A percentile compares a stretch with the other conserved stretches of the same genome.
Conservation (phyloP, 2,797 vertebrate species). For the Hippopotamyrus pictus region DNA sequence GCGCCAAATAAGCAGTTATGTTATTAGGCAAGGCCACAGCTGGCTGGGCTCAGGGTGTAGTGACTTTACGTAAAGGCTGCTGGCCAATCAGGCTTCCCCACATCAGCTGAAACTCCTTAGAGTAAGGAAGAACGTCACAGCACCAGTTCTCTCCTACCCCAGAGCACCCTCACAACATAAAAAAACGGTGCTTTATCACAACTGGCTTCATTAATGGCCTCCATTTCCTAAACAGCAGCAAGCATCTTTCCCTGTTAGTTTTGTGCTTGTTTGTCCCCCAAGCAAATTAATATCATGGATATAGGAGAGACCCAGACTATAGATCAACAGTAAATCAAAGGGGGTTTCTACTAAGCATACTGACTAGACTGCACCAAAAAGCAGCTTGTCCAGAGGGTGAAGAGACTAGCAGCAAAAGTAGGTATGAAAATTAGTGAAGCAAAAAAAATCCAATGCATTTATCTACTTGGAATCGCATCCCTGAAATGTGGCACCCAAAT, state of each 20-base stretch:
- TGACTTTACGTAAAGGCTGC: neutral
- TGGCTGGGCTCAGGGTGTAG: slow-evolving; percentile 12
- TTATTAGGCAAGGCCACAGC: slow-evolving; percentile 33
- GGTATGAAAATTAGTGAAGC: slow-evolving; percentile 31
- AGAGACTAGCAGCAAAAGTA: slow-evolving; percentile 48
- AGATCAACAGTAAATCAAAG: neutral
- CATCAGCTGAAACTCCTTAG: neutral
- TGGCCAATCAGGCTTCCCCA: neutral
- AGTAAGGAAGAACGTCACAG: neutral
- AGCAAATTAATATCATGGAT: neutral
- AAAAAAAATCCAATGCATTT: slow-evolving; percentile 41
- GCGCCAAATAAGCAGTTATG: slow-evolving; percentile 22
- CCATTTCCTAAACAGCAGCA: slow-evolving; percentile 10
- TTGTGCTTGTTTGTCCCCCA: neutral
- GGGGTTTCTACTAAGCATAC: neutral
- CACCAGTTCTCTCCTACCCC: neutral
- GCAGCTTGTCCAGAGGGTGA: neutral
- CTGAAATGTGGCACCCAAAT: slow-evolving; percentile 48
- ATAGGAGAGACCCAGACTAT: slow-evolving; percentile 2
- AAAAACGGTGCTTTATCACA: neutral
- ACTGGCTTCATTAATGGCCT: slow-evolving; percentile 11
- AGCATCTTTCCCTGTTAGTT: slow-evolving; percentile 13
- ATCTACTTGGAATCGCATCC: slow-evolving; percentile 25
- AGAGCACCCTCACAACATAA: neutral
- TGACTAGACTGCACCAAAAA: neutral